Evolutionary conservation across 64 coral and sea anemone genomes (phyloP), one percentile per base, ranked within the genome.

Genomic region (Stylophora pistillata): DNA sequence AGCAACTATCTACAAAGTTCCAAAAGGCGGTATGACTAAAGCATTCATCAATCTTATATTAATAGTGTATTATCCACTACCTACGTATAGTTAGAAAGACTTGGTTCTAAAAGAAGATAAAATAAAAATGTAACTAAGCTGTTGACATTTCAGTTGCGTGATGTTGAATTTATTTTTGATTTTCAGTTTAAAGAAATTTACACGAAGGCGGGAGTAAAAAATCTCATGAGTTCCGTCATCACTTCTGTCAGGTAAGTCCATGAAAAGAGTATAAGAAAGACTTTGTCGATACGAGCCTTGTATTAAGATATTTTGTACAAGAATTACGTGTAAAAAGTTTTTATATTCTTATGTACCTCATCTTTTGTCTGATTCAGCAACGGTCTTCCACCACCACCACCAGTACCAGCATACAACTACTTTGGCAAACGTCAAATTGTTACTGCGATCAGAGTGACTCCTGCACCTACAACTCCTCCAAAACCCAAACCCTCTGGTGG

Each of bases 1-100:
- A 91, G 58, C 72, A 91, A 27, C 78, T 91, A 12, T 56, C 69
- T 23, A 41, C 55, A 64, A 91, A 85, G 56, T 60, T 91, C 28
- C 78, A 91, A 55, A 63, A 61, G 25, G 30, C 80, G 56, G 89
- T 91, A 91, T 47, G 89, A 10, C 53, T 53, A 53, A 52, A 21
- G 17, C 16, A 30, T 2, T 20, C 3, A 53, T 18, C 41, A 53
- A 23, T 15, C 53, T 37, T 17, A 76, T 18, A 53, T 47, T 47
- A 47, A 3, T 47, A 47, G 37, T 47, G 37, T 47, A 47, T 47
- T 47, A 47, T 7, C 37, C 37, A 47, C 7, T 47, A 47, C 3
- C 37, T 47, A 47, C 1, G 37, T 47, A 47, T 47, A 47, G 37
- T 47, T 47, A 47, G 37, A 47, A 47, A 47, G 37, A 47, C 37